These are phyloP conservation scores for Falco punctatus DNA, from an alignment of 2,113 vertebrate species.

Conservation along the genomic window DNA sequence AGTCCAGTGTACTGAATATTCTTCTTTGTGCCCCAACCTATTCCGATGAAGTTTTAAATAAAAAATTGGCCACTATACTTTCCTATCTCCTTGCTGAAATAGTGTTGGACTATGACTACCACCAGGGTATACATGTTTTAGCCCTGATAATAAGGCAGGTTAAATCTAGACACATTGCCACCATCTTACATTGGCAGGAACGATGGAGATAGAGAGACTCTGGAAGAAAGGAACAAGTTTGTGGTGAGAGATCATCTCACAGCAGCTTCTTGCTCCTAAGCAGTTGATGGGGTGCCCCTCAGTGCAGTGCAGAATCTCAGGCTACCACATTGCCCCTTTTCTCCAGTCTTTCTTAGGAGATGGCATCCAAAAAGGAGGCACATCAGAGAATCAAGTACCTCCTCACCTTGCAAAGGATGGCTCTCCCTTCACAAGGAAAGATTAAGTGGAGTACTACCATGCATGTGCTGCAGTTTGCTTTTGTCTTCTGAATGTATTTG, in stretches of 20 bases:
- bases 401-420: not conserved
- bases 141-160: not conserved
- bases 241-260: not conserved
- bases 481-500: not conserved
- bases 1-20: not conserved
- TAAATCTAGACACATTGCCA: not conserved
- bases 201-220: not conserved
- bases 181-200: not conserved
- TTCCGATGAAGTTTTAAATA: not conserved
- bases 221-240: not conserved
- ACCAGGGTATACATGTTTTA: not conserved
- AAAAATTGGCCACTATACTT: not conserved
- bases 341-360: not conserved
- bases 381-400: not conserved
- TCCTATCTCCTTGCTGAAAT: not conserved
- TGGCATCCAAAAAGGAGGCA: not conserved
- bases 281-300: not conserved
- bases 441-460: not conserved
- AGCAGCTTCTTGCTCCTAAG: fast-evolving
- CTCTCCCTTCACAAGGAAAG: not conserved
- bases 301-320: not conserved
- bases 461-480: not conserved
- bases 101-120: not conserved
- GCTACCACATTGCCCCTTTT: fast-evolving
- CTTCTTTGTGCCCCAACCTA: not conserved